Evolutionary conservation across 2,797 vertebrate genomes (phyloP).

Genomic region (Danio choprae): DNA sequence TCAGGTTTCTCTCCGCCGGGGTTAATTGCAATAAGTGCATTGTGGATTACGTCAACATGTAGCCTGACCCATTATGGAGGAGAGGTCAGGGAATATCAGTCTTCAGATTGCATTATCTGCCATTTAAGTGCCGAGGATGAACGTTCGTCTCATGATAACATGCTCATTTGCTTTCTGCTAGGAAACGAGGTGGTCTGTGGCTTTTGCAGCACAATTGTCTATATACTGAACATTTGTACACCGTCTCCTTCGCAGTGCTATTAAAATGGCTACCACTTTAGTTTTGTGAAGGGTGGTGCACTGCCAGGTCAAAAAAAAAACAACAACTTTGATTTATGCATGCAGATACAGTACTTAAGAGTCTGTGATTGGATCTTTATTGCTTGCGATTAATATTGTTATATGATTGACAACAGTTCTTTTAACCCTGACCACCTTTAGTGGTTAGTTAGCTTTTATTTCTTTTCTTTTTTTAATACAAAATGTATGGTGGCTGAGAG

Average conservation of each 20-base stretch:
- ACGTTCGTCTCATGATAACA: slow-evolving; percentile 53
- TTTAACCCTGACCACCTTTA: no score
- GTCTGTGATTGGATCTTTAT: no score
- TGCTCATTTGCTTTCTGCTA: slow-evolving; percentile 13
- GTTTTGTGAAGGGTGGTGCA: neutral
- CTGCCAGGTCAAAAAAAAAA: neutral
- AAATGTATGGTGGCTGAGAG: no score
- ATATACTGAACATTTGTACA: neutral
- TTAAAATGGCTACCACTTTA: neutral
- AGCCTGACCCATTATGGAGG: slow-evolving; percentile 55
- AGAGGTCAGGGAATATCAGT: slow-evolving; percentile 61
- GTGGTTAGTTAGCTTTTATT: no score
- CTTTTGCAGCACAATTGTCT: neutral
- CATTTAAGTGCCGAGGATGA: slow-evolving; percentile 69
- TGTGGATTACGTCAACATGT: slow-evolving; percentile 55
- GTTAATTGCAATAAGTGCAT: slow-evolving; percentile 37
- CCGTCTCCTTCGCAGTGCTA: neutral
- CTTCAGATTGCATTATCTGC: slow-evolving; percentile 70
- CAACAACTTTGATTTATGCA: no score
- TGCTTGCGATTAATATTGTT: no score
- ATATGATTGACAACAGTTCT: no score
- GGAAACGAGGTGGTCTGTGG: slow-evolving; percentile 2
- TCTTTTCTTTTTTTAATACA: no score
- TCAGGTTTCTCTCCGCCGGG: neutral
- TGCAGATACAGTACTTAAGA: no score